Evolutionary conservation across 2,113 vertebrate genomes (phyloP), one percentile per base, ranked within the genome.

Genomic region (Hymenochirus boettgeri): DNA sequence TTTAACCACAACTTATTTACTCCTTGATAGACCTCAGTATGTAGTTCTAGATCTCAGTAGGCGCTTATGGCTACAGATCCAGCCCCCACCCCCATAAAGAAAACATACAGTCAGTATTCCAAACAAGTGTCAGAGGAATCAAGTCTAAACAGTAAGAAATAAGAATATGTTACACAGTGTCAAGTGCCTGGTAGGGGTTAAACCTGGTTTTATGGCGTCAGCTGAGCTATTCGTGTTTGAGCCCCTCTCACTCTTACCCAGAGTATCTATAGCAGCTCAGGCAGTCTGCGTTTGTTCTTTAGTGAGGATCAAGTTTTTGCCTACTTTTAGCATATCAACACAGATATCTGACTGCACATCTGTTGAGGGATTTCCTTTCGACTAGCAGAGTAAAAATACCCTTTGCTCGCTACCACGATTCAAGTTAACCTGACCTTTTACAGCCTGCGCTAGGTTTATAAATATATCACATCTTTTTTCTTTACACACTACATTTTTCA

Each of bases 271-370:
- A 42, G 39, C 39, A 42, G 39, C 6, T 42, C 17, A 42, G 17
- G 39, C 39, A 42, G 39, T 42, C 39, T 17, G n/a, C 12, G 39
- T 15, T 17, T 15, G 39, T 42, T 42, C 39, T 42, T 42, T 17
- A n/a, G 17, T 3, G 12, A 15, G 39, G 39, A 42, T 42, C 39
- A 42, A 42, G 39, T 42, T 42, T 42, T 42, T 42, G 39, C 39
- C 39, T 42, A 42, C 39, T 42, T 42, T 42, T 42, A 42, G 39
- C 39, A 42, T 42, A 42, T 42, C 39, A 42, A 42, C 39, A 42
- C 39, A 42, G 39, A 42, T 42, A 42, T 42, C 39, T 42, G 39
- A 42, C 39, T 42, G 39, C 39, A 42, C 39, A n/a, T 42, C 39
- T 42, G 9, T 17, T 42, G 39, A 42, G 15, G 39, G 39, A 42